Base-by-base conservation (phyloP, 2,113 vertebrate genomes). In the Pachyramphus minor region DNA sequence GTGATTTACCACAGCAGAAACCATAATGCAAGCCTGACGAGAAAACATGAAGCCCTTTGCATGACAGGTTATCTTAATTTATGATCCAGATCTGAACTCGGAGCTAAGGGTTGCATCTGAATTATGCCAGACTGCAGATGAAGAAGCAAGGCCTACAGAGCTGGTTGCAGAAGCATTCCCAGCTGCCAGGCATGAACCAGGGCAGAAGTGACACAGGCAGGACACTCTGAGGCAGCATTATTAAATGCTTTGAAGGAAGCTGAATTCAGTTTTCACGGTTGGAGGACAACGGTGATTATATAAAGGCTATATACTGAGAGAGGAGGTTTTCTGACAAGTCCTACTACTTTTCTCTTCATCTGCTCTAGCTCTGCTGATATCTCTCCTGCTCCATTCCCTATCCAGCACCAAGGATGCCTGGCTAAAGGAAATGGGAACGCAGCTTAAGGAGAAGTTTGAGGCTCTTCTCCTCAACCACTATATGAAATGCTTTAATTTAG, bases 311-410 rank as follows among this genome's bases (percentile, higher is more conserved):
- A 47, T 31, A 67, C 30, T 6, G 55, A 52, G 44, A 42, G 33
- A 78, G 72, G 21, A 84, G 86, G 47, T 72, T 93, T 95, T 81
- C 80, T 92, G 75, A 91, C 56, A 68, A 88, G 79, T 69, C 63
- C 84, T 55, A 7, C 67, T 59, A 33, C 88, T 88, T 78, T 81
- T 84, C 88, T 89, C 39, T 63, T 81, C 80, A 45, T 77, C 79
- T 90, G 75, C 82, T 90, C 68, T 55, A 30, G 68, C 47, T 93
- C 76, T 88, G 52, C 82, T 41, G 44, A 2, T 87, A 79, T 31
- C 59, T 84, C 55, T 79, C 1, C 2, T 37, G 47, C 75, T 84
- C 31, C 56, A 11, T 30, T 88, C 50, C 50, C 24, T 42, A 20
- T 5, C 31, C 73, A 44, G 64, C 80, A 93, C 60, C 31, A 71